Conservation (phyloP, 2,888 invertebrate species). For the Diadegma fenestrale region DNA sequence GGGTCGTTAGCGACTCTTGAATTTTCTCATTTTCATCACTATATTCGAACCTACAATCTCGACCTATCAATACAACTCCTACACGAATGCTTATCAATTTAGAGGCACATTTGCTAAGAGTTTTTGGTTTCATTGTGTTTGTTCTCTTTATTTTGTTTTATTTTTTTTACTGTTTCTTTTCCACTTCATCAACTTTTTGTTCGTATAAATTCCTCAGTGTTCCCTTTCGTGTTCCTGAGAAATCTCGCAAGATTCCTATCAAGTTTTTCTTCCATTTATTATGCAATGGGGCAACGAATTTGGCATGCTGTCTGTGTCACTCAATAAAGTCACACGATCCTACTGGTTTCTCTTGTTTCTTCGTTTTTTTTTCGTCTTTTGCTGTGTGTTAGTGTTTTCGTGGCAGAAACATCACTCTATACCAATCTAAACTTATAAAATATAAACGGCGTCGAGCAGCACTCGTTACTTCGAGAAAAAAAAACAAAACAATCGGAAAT, state of each 20-base stretch:
- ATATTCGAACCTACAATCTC: conserved; percentile 66
- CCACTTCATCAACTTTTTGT: conserved; percentile 3
- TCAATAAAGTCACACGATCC: conserved; percentile 52
- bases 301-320: conserved; percentile 55
- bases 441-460: conserved; percentile 7
- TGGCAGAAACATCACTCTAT: conserved; percentile 33
- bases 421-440: conserved; percentile 35
- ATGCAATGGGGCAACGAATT: conserved; percentile 59
- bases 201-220: conserved; percentile 42
- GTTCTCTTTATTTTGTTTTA: conserved; percentile 29
- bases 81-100: conserved; percentile 83
- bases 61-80: conserved; percentile 76
- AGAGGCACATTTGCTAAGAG: conserved; percentile 84
- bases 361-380: conserved; percentile 14
- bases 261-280: conserved; percentile 18
- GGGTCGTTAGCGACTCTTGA: conserved; percentile 25
- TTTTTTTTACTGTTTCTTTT: not conserved
- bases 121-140: conserved; percentile 79
- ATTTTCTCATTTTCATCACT: conserved; percentile 4
- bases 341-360: conserved; percentile 17
- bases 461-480: conserved; percentile 10
- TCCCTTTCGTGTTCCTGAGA: not conserved
- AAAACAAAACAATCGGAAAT: not conserved
- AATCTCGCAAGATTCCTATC: conserved; percentile 10
- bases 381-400: conserved; percentile 17